A percentile compares a stretch with the other conserved stretches of the same genome.
Evolutionary conservation across 2,113 vertebrate species (phyloP).

Genomic region (Ophiodon elongatus): DNA sequence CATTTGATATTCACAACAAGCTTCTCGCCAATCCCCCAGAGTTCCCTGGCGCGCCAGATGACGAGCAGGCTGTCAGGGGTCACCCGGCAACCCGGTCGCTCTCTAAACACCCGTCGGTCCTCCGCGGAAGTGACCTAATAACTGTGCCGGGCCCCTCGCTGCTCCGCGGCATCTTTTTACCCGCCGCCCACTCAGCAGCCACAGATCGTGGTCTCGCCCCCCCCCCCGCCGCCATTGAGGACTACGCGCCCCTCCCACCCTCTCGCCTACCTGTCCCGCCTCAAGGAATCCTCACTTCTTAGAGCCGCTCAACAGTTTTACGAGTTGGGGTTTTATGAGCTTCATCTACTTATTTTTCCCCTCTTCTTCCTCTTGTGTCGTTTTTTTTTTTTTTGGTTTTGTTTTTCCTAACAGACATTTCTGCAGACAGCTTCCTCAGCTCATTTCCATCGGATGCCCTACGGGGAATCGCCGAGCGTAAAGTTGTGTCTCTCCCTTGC

Average conservation of each 20-base stretch:
- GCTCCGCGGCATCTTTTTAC: constrained; percentile 18
- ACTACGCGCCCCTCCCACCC: not conserved
- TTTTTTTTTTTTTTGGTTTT: constrained; percentile 8
- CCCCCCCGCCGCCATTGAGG: not conserved
- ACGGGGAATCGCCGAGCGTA: constrained; percentile 57
- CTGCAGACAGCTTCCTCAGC: constrained; percentile 64
- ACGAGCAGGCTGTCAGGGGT: constrained; percentile 79
- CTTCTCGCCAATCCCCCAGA: constrained; percentile 71
- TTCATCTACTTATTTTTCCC: constrained; percentile 55
- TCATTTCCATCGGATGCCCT: constrained; percentile 75
- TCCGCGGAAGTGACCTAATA: constrained; percentile 78
- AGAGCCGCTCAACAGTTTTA: constrained; percentile 73
- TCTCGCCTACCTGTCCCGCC: constrained; percentile 17
- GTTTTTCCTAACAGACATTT: constrained; percentile 36
- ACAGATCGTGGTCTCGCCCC: constrained; percentile 42
- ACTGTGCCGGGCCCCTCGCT: constrained; percentile 45
- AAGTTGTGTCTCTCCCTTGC: constrained; percentile 60
- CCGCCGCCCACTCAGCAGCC: constrained; percentile 19
- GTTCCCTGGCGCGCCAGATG: constrained; percentile 75
- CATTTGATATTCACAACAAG: constrained; percentile 78
- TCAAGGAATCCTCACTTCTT: constrained; percentile 61
- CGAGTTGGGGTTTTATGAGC: constrained; percentile 65
- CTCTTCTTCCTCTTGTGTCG: constrained; percentile 13
- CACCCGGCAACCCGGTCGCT: constrained; percentile 71
- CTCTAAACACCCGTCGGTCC: constrained; percentile 66